Percentiles rank a stretch among this genome's conserved stretches.
Conservation (phyloP, 2,888 invertebrate genomes). For the Cheilosia variabilis region DNA sequence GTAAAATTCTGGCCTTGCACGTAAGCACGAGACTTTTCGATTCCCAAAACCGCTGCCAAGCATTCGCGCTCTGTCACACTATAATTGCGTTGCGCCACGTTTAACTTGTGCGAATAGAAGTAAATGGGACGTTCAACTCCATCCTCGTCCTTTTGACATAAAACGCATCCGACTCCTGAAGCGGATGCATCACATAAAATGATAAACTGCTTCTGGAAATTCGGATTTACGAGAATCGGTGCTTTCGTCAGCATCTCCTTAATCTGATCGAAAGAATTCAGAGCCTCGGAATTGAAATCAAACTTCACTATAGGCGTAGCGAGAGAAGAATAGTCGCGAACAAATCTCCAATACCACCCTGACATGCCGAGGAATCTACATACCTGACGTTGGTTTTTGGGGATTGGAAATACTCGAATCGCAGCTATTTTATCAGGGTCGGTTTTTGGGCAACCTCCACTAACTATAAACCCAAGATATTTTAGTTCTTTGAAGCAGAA, state of each 20-base stretch:
- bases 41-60: slow-evolving; percentile 2
- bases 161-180: slow-evolving; percentile 13
- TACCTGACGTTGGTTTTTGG: background rate
- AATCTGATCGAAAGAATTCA: background rate
- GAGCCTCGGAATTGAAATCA: background rate
- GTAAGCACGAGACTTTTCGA: slow-evolving; percentile 4
- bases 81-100: slow-evolving; percentile 18
- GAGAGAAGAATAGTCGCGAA: background rate
- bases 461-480: background rate
- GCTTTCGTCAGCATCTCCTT: no score
- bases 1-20: slow-evolving; percentile 6
- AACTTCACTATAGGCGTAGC: background rate
- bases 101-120: slow-evolving; percentile 14
- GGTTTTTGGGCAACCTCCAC: background rate
- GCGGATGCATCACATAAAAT: background rate
- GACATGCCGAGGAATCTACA: background rate
- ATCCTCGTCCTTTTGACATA: slow-evolving; percentile 4
- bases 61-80: no score
- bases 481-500: slow-evolving; percentile 12
- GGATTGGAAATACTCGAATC: background rate
- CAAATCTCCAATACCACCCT: background rate
- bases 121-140: slow-evolving; percentile 6
- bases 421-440: background rate
- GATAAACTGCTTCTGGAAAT: background rate
- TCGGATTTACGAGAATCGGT: background rate